Conservation (phyloP, 2,797 vertebrate genomes). For the Paguma larvata region DNA sequence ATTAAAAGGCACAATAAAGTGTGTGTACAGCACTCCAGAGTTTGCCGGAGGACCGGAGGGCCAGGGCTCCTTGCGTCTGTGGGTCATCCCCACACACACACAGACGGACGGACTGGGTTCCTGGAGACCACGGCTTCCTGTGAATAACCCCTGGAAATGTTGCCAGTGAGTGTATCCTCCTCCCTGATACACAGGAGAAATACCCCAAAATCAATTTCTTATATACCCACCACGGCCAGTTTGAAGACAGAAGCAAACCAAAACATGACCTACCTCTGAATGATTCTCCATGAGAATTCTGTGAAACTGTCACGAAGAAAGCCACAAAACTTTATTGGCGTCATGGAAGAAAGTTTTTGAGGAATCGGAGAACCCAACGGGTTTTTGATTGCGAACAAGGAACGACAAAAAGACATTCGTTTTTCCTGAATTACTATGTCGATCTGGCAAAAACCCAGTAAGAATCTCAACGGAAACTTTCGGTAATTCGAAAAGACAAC, state of each 20-base stretch:
- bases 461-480: conserved; percentile 61
- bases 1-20: neutral
- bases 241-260: conserved; percentile 22
- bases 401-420: neutral
- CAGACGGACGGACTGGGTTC: neutral
- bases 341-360: conserved; percentile 34
- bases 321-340: neutral
- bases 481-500: conserved; percentile 38
- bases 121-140: neutral
- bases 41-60: neutral
- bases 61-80: neutral
- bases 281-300: neutral
- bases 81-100: neutral
- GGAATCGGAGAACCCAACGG: neutral
- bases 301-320: conserved; percentile 46
- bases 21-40: neutral
- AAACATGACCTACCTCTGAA: neutral
- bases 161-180: neutral
- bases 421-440: conserved; percentile 59
- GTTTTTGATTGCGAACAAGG: neutral
- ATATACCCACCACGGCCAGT: neutral
- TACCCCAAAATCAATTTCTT: neutral
- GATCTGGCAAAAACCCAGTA: conserved; percentile 14
- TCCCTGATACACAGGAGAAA: neutral
- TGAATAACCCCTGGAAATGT: neutral